Evolutionary conservation across 2,797 vertebrate species (phyloP), one percentile per base, ranked within the genome.

Genomic region (Perodicticus potto): DNA sequence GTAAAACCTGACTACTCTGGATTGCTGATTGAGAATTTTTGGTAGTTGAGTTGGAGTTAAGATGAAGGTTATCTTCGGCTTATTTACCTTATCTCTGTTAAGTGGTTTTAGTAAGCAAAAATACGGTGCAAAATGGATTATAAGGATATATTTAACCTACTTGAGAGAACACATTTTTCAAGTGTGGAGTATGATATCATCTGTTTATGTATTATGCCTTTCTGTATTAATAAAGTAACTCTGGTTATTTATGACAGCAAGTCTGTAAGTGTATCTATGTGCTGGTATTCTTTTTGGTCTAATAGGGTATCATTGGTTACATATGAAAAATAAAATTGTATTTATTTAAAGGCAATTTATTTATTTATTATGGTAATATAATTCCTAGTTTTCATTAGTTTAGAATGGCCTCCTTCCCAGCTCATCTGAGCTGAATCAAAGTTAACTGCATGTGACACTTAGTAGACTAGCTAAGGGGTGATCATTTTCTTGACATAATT

Each of bases 391-490:
- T 86, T 89, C 6, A 49, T 69, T 92, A 70, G 43, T 70, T 77
- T 45, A 86, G 67, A 86, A 16, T 89, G 65, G 8, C 23, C 27
- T 94, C 19, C 22, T 83, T 20, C 32, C 29, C 53, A 43, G 12
- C 34, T 87, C 88, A 25, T 83, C 45, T 96, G 73, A 95, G 43
- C 80, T 83, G 37, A 96, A 53, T 74, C 34, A 73, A 77, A 69
- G 57, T 40, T 53, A 25, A 90, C 43, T 55, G 23, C 10, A 25
- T 20, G 22, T 3, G 86, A 67, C 3, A n/a, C 37, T 80, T 91
- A 74, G 37, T 32, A 80, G 32, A 80, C 22, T 20, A 55, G 45
- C 43, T 67, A 17, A 85, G 34, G 9, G 49, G 9, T 57, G 25
- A 80, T 95, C 10, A 55, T 73, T 91, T 91, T 95, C 80, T 76